Conservation (phyloP, 2,888 invertebrate genomes). For the Drosophila neonasuta region DNA sequence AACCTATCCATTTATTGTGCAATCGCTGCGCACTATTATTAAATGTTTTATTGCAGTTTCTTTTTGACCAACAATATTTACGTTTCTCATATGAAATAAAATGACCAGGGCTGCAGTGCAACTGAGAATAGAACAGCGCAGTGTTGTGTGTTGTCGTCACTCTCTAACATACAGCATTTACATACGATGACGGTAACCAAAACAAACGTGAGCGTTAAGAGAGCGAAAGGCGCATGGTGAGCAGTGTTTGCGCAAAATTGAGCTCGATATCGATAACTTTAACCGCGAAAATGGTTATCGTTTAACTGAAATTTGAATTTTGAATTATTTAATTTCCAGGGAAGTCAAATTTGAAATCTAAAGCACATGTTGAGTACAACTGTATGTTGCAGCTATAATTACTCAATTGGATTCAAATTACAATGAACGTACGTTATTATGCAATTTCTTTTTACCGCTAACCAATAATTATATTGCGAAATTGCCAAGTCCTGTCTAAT, state of each 20-base stretch:
- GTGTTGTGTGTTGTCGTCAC: constrained; percentile 15
- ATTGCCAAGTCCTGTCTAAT: constrained; percentile 25
- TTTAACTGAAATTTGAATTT: constrained; percentile 5
- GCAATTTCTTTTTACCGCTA: constrained; percentile 2
- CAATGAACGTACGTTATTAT: background rate
- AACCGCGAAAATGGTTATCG: background rate
- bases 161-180: constrained; percentile 12
- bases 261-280: constrained; percentile 11
- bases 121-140: background rate
- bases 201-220: constrained; percentile 27
- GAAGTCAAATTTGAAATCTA: background rate
- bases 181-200: constrained; percentile 18
- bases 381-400: background rate
- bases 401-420: background rate
- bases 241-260: constrained; percentile 9
- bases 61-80: constrained; percentile 41
- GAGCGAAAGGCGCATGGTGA: constrained; percentile 26
- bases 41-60: constrained; percentile 25
- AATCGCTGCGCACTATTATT: constrained; percentile 15
- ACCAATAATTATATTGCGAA: constrained; percentile 33
- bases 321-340: background rate
- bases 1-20: constrained; percentile 44
- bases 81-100: constrained; percentile 30
- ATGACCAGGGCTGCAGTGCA: constrained; percentile 33
- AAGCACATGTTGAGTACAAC: background rate